Evolutionary conservation across 2,888 invertebrate genomes (phyloP).

Genomic region (Torymus auratus): DNA sequence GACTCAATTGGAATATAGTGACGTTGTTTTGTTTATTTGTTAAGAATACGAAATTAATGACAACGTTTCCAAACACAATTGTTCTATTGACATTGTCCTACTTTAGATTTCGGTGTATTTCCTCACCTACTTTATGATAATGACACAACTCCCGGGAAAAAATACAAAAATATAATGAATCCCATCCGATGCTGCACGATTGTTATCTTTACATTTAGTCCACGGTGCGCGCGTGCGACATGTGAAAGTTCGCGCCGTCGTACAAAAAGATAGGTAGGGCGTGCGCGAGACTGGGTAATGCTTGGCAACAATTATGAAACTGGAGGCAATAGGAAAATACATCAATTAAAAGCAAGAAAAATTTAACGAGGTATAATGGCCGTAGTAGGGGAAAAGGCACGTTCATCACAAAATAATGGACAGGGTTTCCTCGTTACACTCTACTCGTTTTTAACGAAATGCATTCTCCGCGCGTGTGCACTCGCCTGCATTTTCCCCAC

Average conservation of each 20-base stretch:
- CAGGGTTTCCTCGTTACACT: conserved; percentile 57
- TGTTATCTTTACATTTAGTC: conserved; percentile 37
- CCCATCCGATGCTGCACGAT: conserved; percentile 14
- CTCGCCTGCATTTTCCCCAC: conserved; percentile 57
- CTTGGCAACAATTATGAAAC: conserved; percentile 57
- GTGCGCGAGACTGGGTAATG: conserved; percentile 47
- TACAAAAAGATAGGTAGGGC: conserved; percentile 10
- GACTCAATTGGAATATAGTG: too few relatives aligned
- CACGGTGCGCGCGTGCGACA: background rate
- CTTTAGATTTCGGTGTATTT: background rate
- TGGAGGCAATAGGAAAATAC: conserved; percentile 58
- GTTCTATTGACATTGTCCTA: too few relatives aligned
- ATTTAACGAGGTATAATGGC: conserved; percentile 58
- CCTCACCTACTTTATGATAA: background rate
- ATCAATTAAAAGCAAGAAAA: conserved; percentile 60
- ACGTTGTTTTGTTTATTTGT: too few relatives aligned
- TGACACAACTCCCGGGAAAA: background rate
- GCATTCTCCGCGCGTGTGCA: conserved; percentile 58
- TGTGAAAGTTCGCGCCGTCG: conserved; percentile 28
- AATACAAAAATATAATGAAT: conserved; percentile 3
- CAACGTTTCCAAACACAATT: too few relatives aligned
- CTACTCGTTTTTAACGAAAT: conserved; percentile 63
- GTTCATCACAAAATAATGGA: conserved; percentile 59
- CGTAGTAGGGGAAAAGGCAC: conserved; percentile 55
- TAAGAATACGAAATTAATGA: too few relatives aligned